These are phyloP conservation scores for Rotaria socialis DNA, from an alignment of 2,888 invertebrate genomes.

Conservation along the genomic window DNA sequence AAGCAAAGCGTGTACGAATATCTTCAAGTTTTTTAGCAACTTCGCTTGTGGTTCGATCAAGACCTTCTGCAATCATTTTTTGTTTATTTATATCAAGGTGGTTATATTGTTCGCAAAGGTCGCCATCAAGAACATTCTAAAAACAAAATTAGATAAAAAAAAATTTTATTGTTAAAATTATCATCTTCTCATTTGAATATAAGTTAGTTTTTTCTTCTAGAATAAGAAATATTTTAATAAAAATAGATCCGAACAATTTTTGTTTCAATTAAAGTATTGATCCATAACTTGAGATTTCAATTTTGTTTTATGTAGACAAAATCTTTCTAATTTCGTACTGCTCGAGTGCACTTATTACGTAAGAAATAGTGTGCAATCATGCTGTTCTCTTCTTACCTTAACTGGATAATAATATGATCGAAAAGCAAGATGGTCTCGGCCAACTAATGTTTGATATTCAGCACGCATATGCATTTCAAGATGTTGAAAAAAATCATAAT, in stretches of 20 bases:
- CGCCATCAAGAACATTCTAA: conserved; percentile 94
- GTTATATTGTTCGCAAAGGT: conserved; percentile 96
- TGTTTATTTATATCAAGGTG: conserved; percentile 88
- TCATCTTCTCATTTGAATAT: no score
- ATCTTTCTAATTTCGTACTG: no score
- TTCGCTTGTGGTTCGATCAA: conserved; percentile 90
- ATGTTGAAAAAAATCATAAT: conserved; percentile 98
- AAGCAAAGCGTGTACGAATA: conserved; percentile 94
- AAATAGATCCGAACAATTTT: no score
- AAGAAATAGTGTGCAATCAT: no score
- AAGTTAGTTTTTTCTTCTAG: no score
- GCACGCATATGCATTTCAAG: conserved; percentile 99
- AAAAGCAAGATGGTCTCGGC: conserved; percentile 91
- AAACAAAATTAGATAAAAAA: conserved; percentile 51
- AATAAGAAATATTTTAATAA: no score
- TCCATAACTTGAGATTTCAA: no score
- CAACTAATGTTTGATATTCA: conserved; percentile 90
- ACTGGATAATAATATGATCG: conserved; percentile 95
- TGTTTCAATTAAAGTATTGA: no score
- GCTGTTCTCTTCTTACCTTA: conserved; percentile 66
- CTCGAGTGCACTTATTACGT: no score
- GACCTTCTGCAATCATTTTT: conserved; percentile 84
- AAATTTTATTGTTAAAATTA: conserved; percentile 51
- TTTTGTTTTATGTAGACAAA: no score
- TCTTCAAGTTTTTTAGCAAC: conserved; percentile 96